These are phyloP conservation scores for Coptodon rendalli DNA, from an alignment of 2,113 vertebrate species.

Conservation along the genomic window DNA sequence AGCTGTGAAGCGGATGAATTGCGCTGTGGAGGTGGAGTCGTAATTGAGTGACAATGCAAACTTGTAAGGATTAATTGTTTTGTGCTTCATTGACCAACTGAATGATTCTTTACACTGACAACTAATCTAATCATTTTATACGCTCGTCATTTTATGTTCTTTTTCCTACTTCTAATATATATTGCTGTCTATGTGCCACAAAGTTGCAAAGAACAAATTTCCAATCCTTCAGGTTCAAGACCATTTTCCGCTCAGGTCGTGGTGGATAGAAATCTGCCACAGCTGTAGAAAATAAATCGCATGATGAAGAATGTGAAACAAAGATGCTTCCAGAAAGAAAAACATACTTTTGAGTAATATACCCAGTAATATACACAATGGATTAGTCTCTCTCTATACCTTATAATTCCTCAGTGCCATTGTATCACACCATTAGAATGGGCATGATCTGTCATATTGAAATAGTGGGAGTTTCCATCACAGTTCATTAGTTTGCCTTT, in stretches of 20 bases:
- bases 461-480: background rate
- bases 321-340: background rate
- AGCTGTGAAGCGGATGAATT: background rate
- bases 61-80: conserved; percentile 29
- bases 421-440: background rate
- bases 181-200: background rate
- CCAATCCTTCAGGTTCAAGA: background rate
- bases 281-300: background rate
- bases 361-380: background rate
- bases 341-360: background rate
- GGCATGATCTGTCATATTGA: background rate
- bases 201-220: background rate
- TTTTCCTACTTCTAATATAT: background rate
- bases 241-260: background rate
- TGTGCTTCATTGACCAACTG: conserved; percentile 11
- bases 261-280: background rate
- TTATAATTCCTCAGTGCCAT: background rate
- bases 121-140: background rate
- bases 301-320: background rate
- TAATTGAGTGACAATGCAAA: background rate
- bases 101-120: background rate
- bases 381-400: background rate
- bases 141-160: background rate
- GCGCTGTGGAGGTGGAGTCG: background rate
- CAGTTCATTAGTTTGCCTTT: conserved; percentile 39